Conservation (phyloP, 2,797 vertebrate species). For the Anas bernieri region DNA sequence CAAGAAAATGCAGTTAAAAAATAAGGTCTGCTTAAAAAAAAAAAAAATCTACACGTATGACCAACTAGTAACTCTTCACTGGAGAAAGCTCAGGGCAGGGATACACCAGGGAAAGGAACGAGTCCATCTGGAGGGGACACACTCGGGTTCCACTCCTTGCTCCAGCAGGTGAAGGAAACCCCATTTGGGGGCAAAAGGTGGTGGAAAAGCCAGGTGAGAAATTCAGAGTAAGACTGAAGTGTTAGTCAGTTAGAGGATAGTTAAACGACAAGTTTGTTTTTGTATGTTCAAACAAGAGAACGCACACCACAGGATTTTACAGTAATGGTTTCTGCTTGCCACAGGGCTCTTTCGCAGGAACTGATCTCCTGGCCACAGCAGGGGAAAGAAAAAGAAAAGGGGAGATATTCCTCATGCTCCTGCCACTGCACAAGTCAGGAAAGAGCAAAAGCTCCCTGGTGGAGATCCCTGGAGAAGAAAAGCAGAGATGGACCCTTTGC, state of each 20-base stretch:
- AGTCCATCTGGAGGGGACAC: accelerated
- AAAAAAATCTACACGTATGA: background rate
- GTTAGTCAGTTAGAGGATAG: background rate
- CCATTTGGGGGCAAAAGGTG: background rate
- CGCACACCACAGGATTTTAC: accelerated
- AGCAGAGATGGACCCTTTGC: background rate
- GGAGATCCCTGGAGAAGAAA: no score
- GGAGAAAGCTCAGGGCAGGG: background rate
- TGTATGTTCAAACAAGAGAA: background rate
- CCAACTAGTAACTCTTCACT: background rate
- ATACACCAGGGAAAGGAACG: background rate
- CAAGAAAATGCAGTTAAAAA: background rate
- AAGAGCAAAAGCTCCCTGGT: no score
- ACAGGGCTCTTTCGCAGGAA: background rate
- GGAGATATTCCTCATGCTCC: background rate
- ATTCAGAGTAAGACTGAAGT: no score
- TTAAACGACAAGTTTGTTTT: background rate
- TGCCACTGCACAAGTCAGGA: background rate
- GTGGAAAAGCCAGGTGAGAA: background rate
- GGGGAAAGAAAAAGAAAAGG: background rate
- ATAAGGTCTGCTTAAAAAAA: background rate
- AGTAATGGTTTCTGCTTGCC: background rate
- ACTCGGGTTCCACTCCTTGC: background rate
- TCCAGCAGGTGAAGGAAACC: accelerated
- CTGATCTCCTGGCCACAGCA: no score